Conservation (phyloP, 2,888 invertebrate genomes). For the Erannis defoliaria region DNA sequence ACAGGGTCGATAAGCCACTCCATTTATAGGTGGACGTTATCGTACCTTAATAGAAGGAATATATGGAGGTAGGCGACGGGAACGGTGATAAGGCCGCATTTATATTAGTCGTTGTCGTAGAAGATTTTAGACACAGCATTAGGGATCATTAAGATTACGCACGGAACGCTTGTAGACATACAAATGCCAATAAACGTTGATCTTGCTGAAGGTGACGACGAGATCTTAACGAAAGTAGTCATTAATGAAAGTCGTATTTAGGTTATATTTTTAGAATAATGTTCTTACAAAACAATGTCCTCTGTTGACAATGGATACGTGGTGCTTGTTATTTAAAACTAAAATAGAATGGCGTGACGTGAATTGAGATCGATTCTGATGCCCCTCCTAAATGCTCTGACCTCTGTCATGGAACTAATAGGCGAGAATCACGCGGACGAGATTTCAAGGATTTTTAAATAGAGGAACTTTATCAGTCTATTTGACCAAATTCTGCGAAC, state of each 20-base stretch:
- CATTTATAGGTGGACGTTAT: slow-evolving; percentile 45
- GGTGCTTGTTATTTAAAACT: slow-evolving; percentile 8
- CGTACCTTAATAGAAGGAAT: slow-evolving; percentile 27
- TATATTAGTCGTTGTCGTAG: slow-evolving; percentile 23
- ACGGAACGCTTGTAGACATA: slow-evolving; percentile 7
- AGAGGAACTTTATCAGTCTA: background rate
- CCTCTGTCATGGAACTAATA: slow-evolving; percentile 40
- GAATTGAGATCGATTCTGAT: slow-evolving; percentile 19
- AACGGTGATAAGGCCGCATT: slow-evolving; percentile 17
- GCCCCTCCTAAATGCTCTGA: slow-evolving; percentile 38
- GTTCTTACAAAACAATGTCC: background rate
- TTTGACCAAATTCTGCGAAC: background rate
- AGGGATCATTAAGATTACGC: slow-evolving; percentile 23
- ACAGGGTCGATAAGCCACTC: slow-evolving; percentile 49
- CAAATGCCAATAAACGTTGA: slow-evolving; percentile 13
- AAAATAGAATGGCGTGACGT: slow-evolving; percentile 24
- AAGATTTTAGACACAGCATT: slow-evolving; percentile 16
- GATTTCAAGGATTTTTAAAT: slow-evolving; percentile 30
- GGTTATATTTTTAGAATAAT: background rate
- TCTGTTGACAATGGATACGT: background rate
- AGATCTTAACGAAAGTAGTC: background rate
- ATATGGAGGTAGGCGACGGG: slow-evolving; percentile 21
- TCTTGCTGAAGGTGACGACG: slow-evolving; percentile 6
- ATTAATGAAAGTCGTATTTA: background rate
- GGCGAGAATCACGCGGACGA: slow-evolving; percentile 37